Evolutionary conservation across 2,888 invertebrate genomes (phyloP), one percentile per base, ranked within the genome.

Genomic region (Dicranocentrus wangi): DNA sequence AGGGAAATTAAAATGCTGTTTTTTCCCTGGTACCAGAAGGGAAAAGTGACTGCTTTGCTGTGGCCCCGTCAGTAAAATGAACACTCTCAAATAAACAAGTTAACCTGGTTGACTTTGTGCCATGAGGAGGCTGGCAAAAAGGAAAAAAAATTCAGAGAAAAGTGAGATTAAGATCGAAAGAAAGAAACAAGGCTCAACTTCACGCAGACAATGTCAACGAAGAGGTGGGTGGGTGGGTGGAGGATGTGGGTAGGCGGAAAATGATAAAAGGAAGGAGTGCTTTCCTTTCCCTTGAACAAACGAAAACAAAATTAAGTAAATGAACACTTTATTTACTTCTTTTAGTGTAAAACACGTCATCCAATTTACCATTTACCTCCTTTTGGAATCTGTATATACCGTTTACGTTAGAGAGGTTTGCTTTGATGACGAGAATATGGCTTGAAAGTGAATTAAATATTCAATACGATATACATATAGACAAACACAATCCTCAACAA

Each of bases 401-500:
- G n/a, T 17, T 58, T 27, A 58, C 58, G 8, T 58, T 13, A 7
- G 58, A n/a, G 60, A 23, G 28, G 1, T 42, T 10, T 1, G 5
- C 39, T 42, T 42, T 63, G 63, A 63, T 19, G 42, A 25, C 15
- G 66, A 17, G 27, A 66, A 51, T 66, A 28, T n/a, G 7, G 7
- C 25, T 13, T 21, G 58, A 61, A 72, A 72, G 61, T 72, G 61
- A 72, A 72, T 72, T 72, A 72, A 72, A 72, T 58, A 72, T 72
- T 72, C 61, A 72, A 72, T 72, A 23, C 39, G 23, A n/a, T n/a
- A n/a, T n/a, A n/a, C n/a, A n/a, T n/a, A n/a, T n/a, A n/a, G n/a
- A n/a, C n/a, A n/a, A n/a, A n/a, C n/a, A n/a, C 55, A 51, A 55
- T 55, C 53, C 47, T 42, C 17, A 2, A 23, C 17, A 10, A 23